These are phyloP conservation scores for Macheiramphus alcinus DNA, from an alignment of 2,113 vertebrate species.

Conservation along the genomic window DNA sequence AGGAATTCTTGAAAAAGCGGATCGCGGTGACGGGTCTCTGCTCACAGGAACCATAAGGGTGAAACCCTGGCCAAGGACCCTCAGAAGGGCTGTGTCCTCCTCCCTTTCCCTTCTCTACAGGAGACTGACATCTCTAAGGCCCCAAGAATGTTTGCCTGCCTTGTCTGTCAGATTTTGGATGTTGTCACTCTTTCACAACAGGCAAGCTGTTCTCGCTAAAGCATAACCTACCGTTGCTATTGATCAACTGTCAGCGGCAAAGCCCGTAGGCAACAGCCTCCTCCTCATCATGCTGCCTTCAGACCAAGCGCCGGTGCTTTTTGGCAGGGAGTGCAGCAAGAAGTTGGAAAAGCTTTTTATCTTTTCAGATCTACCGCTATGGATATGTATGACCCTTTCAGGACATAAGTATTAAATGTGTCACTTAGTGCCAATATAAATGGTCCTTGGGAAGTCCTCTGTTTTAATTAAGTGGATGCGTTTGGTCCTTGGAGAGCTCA, in stretches of 20 bases:
- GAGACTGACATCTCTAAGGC: neutral
- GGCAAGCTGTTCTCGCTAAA: neutral
- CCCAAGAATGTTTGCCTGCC: neutral
- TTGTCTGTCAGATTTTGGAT: neutral
- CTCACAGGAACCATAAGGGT: neutral
- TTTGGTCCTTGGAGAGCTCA: constrained; percentile 2
- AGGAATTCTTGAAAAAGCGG: neutral
- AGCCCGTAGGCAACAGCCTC: neutral
- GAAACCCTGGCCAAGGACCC: neutral
- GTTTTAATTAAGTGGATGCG: constrained; percentile 26
- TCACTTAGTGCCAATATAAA: constrained; percentile 17
- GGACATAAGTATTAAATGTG: constrained; percentile 9
- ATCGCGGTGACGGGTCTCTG: accelerated
- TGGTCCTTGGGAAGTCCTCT: neutral
- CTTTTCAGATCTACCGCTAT: neutral
- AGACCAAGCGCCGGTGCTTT: neutral
- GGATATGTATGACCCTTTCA: neutral
- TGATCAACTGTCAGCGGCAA: neutral
- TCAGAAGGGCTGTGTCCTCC: neutral
- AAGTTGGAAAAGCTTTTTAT: neutral
- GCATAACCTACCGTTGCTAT: neutral
- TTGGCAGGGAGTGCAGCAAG: neutral
- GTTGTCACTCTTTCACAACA: neutral
- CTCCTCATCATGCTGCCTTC: neutral
- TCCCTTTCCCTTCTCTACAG: neutral